A percentile compares a stretch with the other conserved stretches of the same genome.
Evolutionary conservation across 92 coral and sea anemone species (phyloP).

Genomic region (Meandrina meandrites): DNA sequence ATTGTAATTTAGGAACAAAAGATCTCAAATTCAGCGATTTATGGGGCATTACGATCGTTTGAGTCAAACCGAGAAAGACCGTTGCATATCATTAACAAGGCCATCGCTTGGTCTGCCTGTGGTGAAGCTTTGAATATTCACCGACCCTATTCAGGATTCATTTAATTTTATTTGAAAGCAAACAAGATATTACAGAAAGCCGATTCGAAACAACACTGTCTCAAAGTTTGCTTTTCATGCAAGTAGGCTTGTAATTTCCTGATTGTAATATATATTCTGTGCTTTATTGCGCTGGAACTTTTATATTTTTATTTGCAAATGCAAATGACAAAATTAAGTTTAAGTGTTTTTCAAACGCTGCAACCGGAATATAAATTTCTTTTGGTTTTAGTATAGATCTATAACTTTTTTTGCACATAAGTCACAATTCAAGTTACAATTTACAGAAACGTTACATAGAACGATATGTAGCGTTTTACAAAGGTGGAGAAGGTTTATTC

Average conservation of each 20-base stretch:
- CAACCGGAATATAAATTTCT: not conserved
- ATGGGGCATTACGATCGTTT: too few species aligned
- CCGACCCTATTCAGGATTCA: conserved; percentile 7
- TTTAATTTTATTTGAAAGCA: conserved; percentile 14
- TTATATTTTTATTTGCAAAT: conserved; percentile 23
- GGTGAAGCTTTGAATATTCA: conserved; percentile 21
- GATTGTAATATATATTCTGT: conserved; percentile 5
- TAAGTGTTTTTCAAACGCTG: conserved; percentile 17
- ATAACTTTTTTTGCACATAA: not conserved
- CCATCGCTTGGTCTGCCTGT: too few species aligned
- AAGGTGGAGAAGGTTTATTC: not conserved
- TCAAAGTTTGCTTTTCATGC: conserved; percentile 26
- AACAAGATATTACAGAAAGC: conserved; percentile 5
- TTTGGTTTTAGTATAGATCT: not conserved
- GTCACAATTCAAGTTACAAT: not conserved
- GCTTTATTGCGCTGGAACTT: conserved; percentile 10
- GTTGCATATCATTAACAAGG: too few species aligned
- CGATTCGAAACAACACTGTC: conserved; percentile 5
- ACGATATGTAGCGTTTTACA: not conserved
- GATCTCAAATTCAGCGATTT: too few species aligned
- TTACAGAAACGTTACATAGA: not conserved
- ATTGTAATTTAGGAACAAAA: too few species aligned
- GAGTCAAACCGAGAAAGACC: too few species aligned
- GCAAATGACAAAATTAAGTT: not conserved
- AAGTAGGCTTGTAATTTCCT: not conserved